Percentiles rank a stretch among this genome's conserved stretches.
Conservation (phyloP, 2,888 invertebrate genomes). For the Leptopilina syphax region DNA sequence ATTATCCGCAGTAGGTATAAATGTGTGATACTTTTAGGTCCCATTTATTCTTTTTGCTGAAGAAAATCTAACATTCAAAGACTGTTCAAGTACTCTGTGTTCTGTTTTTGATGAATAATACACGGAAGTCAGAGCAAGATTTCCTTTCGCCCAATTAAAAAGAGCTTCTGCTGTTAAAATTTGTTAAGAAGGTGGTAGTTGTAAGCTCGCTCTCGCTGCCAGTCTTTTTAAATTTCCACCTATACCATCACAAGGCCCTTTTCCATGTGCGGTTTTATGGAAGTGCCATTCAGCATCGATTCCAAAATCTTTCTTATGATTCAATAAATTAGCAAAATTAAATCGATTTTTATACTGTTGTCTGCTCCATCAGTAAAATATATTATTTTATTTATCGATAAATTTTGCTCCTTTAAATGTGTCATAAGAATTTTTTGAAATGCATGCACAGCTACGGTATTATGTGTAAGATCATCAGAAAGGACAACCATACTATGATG, state of each 20-base stretch:
- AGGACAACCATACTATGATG: slow-evolving; percentile 30
- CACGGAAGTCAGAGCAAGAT: slow-evolving; percentile 3
- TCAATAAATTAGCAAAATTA: slow-evolving; percentile 53
- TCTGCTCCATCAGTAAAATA: slow-evolving; percentile 50
- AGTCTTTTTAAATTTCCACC: slow-evolving; percentile 52
- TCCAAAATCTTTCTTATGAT: slow-evolving; percentile 19
- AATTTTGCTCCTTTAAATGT: slow-evolving; percentile 10
- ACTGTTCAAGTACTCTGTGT: background rate
- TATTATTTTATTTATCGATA: slow-evolving; percentile 17
- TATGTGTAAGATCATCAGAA: slow-evolving; percentile 38
- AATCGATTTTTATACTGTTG: slow-evolving; percentile 50
- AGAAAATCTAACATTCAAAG: background rate
- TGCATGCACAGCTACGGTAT: slow-evolving; percentile 41
- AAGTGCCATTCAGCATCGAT: slow-evolving; percentile 53
- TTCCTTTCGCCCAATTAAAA: slow-evolving; percentile 42
- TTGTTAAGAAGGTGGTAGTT: slow-evolving; percentile 45
- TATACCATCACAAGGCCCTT: slow-evolving; percentile 53
- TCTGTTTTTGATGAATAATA: background rate
- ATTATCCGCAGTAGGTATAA: background rate
- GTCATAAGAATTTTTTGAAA: slow-evolving; percentile 41
- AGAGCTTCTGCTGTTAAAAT: slow-evolving; percentile 48
- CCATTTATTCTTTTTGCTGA: background rate
- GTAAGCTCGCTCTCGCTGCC: slow-evolving; percentile 50
- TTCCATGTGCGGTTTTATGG: slow-evolving; percentile 51
- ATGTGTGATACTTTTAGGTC: slow-evolving; percentile 8